These are phyloP conservation scores for Meandrusa payeni DNA, from an alignment of 2,888 invertebrate genomes.

Conservation along the genomic window DNA sequence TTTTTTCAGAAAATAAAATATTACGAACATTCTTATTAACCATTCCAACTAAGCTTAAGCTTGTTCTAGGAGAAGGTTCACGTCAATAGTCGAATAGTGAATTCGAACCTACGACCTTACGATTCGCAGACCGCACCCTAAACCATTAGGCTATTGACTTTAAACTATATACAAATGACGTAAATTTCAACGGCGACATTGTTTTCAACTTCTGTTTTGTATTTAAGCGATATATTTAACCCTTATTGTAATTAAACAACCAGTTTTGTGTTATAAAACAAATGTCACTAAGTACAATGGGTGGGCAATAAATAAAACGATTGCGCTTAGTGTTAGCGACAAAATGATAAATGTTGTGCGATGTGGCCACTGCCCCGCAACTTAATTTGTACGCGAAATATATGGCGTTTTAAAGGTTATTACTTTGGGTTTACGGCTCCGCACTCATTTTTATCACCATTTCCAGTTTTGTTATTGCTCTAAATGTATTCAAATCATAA, in stretches of 20 bases:
- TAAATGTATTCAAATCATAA: background rate
- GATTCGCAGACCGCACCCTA: too few relatives aligned
- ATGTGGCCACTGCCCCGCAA: conserved; percentile 25
- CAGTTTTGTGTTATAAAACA: conserved; percentile 26
- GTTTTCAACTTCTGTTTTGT: conserved; percentile 16
- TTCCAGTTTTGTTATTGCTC: background rate
- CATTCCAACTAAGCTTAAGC: too few relatives aligned
- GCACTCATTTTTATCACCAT: conserved; percentile 10
- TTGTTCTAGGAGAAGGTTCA: too few relatives aligned
- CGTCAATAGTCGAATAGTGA: too few relatives aligned
- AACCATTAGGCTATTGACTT: background rate
- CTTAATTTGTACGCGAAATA: conserved; percentile 26
- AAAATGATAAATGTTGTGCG: conserved; percentile 26
- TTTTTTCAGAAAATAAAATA: too few relatives aligned
- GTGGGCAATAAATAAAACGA: conserved; percentile 26
- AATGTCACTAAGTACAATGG: conserved; percentile 26
- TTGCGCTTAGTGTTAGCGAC: conserved; percentile 27
- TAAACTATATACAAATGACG: conserved; percentile 6
- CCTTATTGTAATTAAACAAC: conserved; percentile 22
- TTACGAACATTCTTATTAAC: too few relatives aligned
- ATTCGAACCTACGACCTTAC: too few relatives aligned
- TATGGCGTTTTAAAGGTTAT: conserved; percentile 26
- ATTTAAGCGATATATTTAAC: conserved; percentile 20
- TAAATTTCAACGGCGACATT: conserved; percentile 13
- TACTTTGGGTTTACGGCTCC: conserved; percentile 16